Evolutionary conservation across 2,888 invertebrate genomes (phyloP).

Genomic region (Eupelmus urozonus): DNA sequence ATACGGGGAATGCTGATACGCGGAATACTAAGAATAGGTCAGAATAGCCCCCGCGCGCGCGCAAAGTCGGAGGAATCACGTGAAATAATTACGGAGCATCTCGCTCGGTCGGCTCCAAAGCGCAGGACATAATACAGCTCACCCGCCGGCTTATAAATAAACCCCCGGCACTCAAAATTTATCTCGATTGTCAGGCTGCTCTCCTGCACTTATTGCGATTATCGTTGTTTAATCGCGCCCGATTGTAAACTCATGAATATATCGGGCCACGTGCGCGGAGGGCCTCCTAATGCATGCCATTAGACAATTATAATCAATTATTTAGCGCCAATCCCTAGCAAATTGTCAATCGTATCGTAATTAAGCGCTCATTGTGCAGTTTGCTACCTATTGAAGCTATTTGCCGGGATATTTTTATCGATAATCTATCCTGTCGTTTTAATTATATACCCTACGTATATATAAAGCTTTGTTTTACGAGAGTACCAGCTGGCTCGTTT

Average conservation of each 20-base stretch:
- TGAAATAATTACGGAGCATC: slow-evolving; percentile 50
- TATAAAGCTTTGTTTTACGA: no score
- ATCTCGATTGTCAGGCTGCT: slow-evolving; percentile 10
- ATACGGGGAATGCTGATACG: slow-evolving; percentile 53
- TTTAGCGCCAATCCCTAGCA: neutral
- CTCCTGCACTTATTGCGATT: neutral
- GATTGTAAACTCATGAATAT: slow-evolving; percentile 27
- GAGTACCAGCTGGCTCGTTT: no score
- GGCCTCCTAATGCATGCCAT: neutral
- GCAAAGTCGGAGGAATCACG: slow-evolving; percentile 37
- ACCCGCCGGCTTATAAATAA: slow-evolving; percentile 14
- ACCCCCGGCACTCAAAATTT: slow-evolving; percentile 10
- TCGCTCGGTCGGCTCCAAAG: neutral
- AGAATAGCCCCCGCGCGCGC: slow-evolving; percentile 35
- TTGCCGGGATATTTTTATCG: neutral
- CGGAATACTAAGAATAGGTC: slow-evolving; percentile 54
- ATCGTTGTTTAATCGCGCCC: neutral
- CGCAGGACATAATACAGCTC: slow-evolving; percentile 40
- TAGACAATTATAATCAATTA: slow-evolving; percentile 39
- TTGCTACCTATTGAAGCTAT: neutral
- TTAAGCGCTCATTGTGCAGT: neutral
- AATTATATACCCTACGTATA: no score
- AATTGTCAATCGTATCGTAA: slow-evolving; percentile 9
- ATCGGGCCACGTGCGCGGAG: neutral
- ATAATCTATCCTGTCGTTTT: no score